Base-by-base conservation (phyloP, 2,797 vertebrate genomes). In the Gymnoscopelus braueri region DNA sequence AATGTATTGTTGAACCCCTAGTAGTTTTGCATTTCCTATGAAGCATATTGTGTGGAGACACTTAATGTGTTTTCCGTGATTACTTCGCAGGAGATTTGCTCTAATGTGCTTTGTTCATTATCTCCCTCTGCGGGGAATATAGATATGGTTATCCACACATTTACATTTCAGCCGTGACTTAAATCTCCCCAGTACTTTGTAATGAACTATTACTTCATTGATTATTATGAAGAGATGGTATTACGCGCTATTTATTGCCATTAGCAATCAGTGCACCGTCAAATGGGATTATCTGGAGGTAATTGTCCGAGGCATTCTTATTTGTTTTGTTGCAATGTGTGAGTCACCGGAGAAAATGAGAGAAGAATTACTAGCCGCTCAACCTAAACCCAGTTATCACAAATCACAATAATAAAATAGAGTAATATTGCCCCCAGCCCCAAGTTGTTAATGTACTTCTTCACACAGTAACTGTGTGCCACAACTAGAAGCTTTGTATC, bases 241-340 rank as follows among this genome's bases (percentile, higher is more conserved):
- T 67, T 57, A 51, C 13, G 56, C 56, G 53, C 47, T 2, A 9
- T 74, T 62, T 72, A 59, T 59, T 60, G 60, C 49, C 63, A 65
- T 72, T 72, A 69, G 55, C 70, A 72, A 74, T 77, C 70, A 75
- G 70, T 2, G 35, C 39, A 19, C 61, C 70, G 69, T 82, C 65
- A 39, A 56, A 76, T 62, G 61, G 54, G 74, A 83, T 79, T 68
- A 79, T 69, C 60, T 10, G 29, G 60, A 67, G 72, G 61, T 73
- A 78, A 84, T 81, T 82, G 57, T 69, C 69, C 71, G 32, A 65
- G 69, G 39, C 49, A 12, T 65, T 77, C 52, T 67, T 82, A 53
- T 81, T 81, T 74, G 69, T 68, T 62, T 73, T 65, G 63, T 62
- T 73, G 64, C 66, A 47, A 39, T 59, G 66, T 77, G 65, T 63